These are phyloP conservation scores for Hucho hucho DNA, from an alignment of 2,113 vertebrate species.

Conservation along the genomic window DNA sequence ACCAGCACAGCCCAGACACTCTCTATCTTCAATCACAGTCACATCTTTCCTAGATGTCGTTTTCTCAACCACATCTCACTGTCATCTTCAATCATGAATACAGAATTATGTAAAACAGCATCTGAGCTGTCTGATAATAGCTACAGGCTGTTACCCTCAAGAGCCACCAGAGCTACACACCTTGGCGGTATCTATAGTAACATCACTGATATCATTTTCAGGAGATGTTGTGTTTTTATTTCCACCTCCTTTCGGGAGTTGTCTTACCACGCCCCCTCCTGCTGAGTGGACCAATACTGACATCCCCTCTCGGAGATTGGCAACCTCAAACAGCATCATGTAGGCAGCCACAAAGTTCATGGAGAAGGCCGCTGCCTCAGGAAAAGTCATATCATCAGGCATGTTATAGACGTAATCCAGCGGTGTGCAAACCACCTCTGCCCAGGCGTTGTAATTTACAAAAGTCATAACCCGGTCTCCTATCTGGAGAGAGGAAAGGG, in stretches of 20 bases:
- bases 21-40: background rate
- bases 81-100: background rate
- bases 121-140: background rate
- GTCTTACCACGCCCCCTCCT: conserved; percentile 92
- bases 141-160: background rate
- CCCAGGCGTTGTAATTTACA: conserved; percentile 95
- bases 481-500: conserved; percentile 73
- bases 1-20: background rate
- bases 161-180: no score
- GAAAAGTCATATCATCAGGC: conserved; percentile 93
- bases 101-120: background rate
- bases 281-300: conserved; percentile 96
- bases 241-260: background rate
- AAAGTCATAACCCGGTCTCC: conserved; percentile 97
- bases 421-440: conserved; percentile 93
- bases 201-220: background rate
- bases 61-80: no score
- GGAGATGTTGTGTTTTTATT: background rate
- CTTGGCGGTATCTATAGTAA: conserved; percentile 10
- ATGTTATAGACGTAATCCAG: conserved; percentile 94
- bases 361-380: conserved; percentile 91
- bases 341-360: conserved; percentile 98
- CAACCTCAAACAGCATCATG: conserved; percentile 98
- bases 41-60: no score
- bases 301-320: conserved; percentile 95